Evolutionary conservation across 2,888 invertebrate species (phyloP).

Genomic region (Acrocera orbiculus): DNA sequence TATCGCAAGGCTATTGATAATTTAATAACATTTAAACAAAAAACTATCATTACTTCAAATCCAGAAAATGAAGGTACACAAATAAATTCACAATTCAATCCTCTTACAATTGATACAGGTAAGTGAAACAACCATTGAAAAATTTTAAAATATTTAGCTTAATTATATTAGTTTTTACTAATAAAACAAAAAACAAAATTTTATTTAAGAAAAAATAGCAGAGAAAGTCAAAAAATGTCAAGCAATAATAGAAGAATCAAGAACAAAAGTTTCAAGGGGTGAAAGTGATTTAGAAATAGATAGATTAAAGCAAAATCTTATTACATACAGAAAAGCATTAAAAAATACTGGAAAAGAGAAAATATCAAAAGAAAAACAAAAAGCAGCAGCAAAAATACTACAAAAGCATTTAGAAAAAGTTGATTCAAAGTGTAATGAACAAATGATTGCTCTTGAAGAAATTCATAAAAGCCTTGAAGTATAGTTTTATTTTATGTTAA

Average conservation of each 20-base stretch:
- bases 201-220: slow-evolving; percentile 6
- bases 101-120: slow-evolving; percentile 7
- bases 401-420: slow-evolving; percentile 10
- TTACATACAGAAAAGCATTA: slow-evolving; percentile 7
- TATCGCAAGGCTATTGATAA: slow-evolving; percentile 7
- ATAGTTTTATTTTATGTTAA: background rate
- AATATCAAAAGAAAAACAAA: slow-evolving; percentile 7
- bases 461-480: slow-evolving; percentile 10
- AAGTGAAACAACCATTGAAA: background rate
- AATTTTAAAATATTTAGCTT: background rate
- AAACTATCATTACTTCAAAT: background rate
- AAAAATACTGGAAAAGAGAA: slow-evolving; percentile 7
- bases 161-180: background rate
- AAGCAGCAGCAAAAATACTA: slow-evolving; percentile 9
- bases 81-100: slow-evolving; percentile 3
- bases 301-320: slow-evolving; percentile 6
- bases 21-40: slow-evolving; percentile 6
- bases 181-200: background rate
- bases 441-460: slow-evolving; percentile 6
- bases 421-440: slow-evolving; percentile 8
- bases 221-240: slow-evolving; percentile 6
- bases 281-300: slow-evolving; percentile 8
- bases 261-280: background rate
- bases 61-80: background rate
- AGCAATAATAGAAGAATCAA: slow-evolving; percentile 3